Base-by-base conservation (phyloP, 1,140 invertebrate species). In the Andrena cerasifolii region DNA sequence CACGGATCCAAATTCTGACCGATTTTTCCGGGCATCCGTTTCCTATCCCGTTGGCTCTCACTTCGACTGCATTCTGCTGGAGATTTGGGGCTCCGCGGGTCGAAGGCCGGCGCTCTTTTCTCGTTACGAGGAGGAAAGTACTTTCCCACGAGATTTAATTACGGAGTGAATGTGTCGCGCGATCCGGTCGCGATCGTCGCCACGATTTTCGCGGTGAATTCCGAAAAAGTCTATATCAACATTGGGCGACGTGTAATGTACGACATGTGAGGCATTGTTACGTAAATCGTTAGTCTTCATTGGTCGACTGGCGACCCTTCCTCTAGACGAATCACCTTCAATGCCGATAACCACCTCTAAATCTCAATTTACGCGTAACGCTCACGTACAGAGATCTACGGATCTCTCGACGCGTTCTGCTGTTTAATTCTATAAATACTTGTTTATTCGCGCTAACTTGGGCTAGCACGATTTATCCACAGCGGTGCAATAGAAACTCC, bases 271-370 rank as follows among this genome's bases (percentile, higher is more conserved):
- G 83, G 78, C 84, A 87, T 83, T 81, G 85, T 90, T 90, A 90
- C 86, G 84, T 90, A 90, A 90, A 90, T 90, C 86, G 87, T 90
- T 89, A 88, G 80, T 87, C 86, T 89, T 89, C 79, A 90, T 90
- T 89, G 87, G 83, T 80, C 84, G 82, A 80, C 73, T 87, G 78
- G 79, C 74, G 82, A 89, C 89, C 88, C 88, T 87, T 84, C 85
- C 73, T 86, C 85, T 72, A 85, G 77, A 87, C 85, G 87, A 89
- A 89, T 89, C 86, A 90, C 86, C 88, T 91, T 82, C 75, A 80
- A 83, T 85, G 72, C 58, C 82, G 84, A 86, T 86, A 85, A 86
- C 62, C 75, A 62, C 66, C 68, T 83, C 66, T 87, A 79, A 87
- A 87, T 87, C 75, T 85, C 82, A 79, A 86, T 86, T 80, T 82